Percentiles rank a stretch among this genome's conserved stretches.
Conservation (phyloP, 2,797 vertebrate species). For the Gephyroberyx darwinii region DNA sequence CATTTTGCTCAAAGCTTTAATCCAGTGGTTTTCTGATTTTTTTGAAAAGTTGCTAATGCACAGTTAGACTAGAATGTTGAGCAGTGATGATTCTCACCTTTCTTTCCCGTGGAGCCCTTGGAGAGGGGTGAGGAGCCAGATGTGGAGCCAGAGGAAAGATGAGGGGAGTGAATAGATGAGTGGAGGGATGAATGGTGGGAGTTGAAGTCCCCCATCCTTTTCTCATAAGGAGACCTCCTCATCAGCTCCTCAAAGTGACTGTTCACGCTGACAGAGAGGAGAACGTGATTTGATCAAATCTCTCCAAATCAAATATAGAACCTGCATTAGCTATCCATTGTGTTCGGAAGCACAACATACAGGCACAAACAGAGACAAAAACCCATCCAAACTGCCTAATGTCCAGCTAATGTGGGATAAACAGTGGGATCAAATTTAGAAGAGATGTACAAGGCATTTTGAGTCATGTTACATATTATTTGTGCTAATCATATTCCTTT, state of each 20-base stretch:
- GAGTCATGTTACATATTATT: too few species aligned
- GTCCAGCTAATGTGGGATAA: neutral
- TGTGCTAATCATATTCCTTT: too few species aligned
- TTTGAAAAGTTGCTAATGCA: neutral
- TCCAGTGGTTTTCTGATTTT: neutral
- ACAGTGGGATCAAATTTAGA: neutral
- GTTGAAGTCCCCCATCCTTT: conserved; percentile 65
- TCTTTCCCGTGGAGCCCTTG: conserved; percentile 83
- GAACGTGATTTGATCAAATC: neutral
- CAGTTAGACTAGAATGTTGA: neutral
- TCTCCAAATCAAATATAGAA: neutral
- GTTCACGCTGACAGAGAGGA: conserved; percentile 58
- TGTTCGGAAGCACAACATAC: neutral
- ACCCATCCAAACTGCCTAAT: neutral
- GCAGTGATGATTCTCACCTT: conserved; percentile 61
- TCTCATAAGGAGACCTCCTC: conserved; percentile 79
- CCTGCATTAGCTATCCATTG: neutral
- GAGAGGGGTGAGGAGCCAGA: conserved; percentile 86
- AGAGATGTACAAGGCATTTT: too few species aligned
- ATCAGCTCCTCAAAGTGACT: conserved; percentile 84
- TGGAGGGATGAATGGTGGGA: conserved; percentile 82
- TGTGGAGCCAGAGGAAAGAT: conserved; percentile 80
- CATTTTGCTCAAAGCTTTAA: neutral
- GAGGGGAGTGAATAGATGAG: conserved; percentile 76
- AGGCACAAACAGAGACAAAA: neutral